Conservation (phyloP, 2,113 vertebrate genomes). For the Neodontobutis hainanensis region DNA sequence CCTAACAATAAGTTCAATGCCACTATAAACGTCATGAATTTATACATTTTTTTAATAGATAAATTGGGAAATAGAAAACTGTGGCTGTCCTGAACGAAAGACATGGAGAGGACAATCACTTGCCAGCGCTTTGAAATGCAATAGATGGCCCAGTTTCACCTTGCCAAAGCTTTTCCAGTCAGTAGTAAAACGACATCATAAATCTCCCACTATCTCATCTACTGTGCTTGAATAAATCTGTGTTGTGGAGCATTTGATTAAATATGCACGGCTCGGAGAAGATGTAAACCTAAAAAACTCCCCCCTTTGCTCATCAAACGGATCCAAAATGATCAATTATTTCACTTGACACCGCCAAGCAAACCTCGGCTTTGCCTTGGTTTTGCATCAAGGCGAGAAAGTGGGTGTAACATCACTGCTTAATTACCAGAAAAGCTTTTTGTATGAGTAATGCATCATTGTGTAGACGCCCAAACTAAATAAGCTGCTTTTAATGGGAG, state of each 20-base stretch:
- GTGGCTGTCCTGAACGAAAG: background rate
- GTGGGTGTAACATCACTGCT: background rate
- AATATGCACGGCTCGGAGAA: background rate
- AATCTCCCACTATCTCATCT: slow-evolving; percentile 13
- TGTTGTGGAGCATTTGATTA: slow-evolving; percentile 9
- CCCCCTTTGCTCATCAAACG: background rate
- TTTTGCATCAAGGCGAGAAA: background rate
- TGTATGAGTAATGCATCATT: slow-evolving; percentile 10
- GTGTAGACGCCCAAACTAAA: slow-evolving; percentile 1
- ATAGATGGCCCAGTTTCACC: slow-evolving; percentile 4
- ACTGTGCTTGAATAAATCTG: slow-evolving; percentile 16
- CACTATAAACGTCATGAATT: background rate
- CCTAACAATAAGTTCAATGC: background rate
- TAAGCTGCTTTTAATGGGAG: slow-evolving; percentile 2
- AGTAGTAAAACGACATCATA: slow-evolving; percentile 6
- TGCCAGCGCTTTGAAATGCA: background rate
- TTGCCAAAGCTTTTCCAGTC: slow-evolving; percentile 11
- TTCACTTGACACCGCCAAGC: background rate
- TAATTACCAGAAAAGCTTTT: slow-evolving; percentile 7
- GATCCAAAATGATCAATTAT: background rate
- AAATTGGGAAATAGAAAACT: background rate
- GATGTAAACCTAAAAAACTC: slow-evolving; percentile 1
- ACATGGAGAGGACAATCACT: background rate
- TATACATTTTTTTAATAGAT: too few relatives aligned
- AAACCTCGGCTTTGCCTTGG: background rate